Base-by-base conservation (phyloP, 2,888 invertebrate species). In the Metellina segmentata region DNA sequence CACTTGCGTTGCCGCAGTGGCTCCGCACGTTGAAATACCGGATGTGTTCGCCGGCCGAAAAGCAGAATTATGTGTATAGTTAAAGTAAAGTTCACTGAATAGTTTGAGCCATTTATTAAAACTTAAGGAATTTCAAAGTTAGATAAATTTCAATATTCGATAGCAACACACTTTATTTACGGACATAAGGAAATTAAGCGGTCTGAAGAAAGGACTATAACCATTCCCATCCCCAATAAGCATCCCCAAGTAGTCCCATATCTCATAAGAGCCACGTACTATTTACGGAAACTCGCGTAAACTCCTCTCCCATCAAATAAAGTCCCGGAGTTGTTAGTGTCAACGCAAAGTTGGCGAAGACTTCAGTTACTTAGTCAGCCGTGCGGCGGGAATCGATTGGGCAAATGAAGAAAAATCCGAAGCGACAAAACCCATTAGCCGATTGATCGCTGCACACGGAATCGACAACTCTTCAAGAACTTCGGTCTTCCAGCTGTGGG, bases 391-490 rank as follows among this genome's bases (percentile, higher is more conserved):
- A 51, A 82, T 82, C 72, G 82, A 82, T 72, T 13, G 19, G 6
- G 70, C 71, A 86, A 78, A 86, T 86, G 86, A 78, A 86, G 86
- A 86, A 78, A 78, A 86, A 86, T 77, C 48, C 70, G 51, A 52
- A 78, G 70, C 77, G 86, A 86, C 86, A 78, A 86, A 86, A 86
- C 49, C 86, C 78, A 78, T 86, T 86, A 86, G 78, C 51, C 86
- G 49, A 86, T 86, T 69, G 86, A 86, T 86, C 86, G 85, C 85
- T n/a, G 69, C 71, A 9, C 20, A 20, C 13, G n/a, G 16, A n/a
- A 9, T 16, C n/a, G 7, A 19, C 74, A 74, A 20, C 74, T 74
- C 74, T 48, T 34, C 74, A 13, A 20, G 9, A n/a, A 13, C 20
- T 13, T 9, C 20, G 79, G 53, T 61, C 61, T 61, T 79, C 20